Evolutionary conservation across 53 echinoderm and acorn worm species (phyloP), one percentile per base, ranked within the genome.

Genomic region (Antedon mediterranea): DNA sequence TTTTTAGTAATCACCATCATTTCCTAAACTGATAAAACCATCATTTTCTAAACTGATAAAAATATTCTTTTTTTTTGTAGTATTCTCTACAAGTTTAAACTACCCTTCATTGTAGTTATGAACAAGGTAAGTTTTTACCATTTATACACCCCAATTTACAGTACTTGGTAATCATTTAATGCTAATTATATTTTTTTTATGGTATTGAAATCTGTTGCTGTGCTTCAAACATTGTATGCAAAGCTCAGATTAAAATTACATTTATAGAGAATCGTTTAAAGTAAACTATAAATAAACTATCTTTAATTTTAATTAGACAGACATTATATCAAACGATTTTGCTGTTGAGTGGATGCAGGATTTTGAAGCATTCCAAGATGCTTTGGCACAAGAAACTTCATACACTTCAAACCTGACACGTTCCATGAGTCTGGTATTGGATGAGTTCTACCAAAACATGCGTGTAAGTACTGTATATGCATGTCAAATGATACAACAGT

Each of bases 51-150:
- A n/a, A n/a, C n/a, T n/a, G n/a, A n/a, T n/a, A n/a, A n/a, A n/a
- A 37, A 15, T 43, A 34, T 82, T 28, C 43, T 29, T 33, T 20
- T 76, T 31, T 30, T 32, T 31, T n/a, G 0, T 83, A 93, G 94
- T 73, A 94, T 94, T 73, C 89, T 94, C 30, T 94, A 94, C 89
- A 94, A 94, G 75, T 94, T 91, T 82, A 90, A 90, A 34, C 91
- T 94, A 28, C 94, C 94, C 0, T 91, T 90, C 71, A 87, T 94
- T 30, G 82, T 94, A 6, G 91, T 91, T 43, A 90, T 94, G 90
- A 94, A 94, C 74, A 94, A 94, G 78, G 88, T 84, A 33, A 2
- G 84, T 79, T 31, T 73, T 14, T 11, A n/a, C n/a, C n/a, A n/a
- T n/a, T n/a, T n/a, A n/a, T n/a, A n/a, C n/a, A n/a, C n/a, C n/a